phyloP scores from a whole-genome alignment of 2,113 vertebrate species.

The Saiga tatarica region DNA sequence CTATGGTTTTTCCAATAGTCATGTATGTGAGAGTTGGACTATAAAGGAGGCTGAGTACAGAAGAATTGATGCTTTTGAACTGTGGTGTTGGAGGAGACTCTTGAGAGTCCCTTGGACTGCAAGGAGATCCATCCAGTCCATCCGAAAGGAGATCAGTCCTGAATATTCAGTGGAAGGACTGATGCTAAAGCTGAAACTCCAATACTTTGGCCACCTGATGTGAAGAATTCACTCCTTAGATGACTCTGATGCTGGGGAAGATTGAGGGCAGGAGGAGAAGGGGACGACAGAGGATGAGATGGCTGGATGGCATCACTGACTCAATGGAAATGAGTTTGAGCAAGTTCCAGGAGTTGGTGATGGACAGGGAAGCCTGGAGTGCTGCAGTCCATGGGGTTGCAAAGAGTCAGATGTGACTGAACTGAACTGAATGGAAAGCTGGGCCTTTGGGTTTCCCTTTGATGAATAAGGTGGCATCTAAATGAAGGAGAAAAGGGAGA shows the following conservation, averaged over 20 bases:
- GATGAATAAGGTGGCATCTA: background rate
- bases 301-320: background rate
- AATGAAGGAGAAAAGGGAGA: background rate
- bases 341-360: background rate
- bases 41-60: fast-evolving
- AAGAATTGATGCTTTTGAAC: background rate
- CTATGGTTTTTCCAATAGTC: background rate
- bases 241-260: background rate
- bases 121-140: background rate
- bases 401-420: background rate
- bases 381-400: background rate
- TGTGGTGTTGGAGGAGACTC: background rate
- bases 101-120: background rate
- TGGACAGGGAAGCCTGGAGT: background rate
- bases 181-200: background rate
- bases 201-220: background rate
- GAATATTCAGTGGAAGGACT: background rate
- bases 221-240: background rate
- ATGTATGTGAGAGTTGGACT: background rate
- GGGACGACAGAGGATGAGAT: background rate
- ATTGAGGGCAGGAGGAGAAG: background rate
- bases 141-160: background rate
- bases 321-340: background rate
- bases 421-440: background rate
- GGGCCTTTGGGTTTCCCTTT: background rate